Percentiles rank a stretch among this genome's conserved stretches.
phyloP scores from a whole-genome alignment of 1,140 invertebrate species.

The Neuroterus valhalla region DNA sequence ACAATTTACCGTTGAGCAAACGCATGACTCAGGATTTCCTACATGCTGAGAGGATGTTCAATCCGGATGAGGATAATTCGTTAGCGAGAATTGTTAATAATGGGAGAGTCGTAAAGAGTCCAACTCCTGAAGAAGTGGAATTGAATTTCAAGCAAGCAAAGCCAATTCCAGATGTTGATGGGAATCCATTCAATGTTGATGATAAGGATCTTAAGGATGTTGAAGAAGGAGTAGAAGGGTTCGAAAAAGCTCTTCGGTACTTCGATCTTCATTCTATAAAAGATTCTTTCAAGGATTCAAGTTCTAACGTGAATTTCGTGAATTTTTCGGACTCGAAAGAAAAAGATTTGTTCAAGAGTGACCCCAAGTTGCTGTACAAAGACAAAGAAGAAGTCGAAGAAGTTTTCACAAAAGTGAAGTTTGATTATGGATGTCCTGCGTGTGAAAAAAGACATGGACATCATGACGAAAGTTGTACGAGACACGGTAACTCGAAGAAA shows the following conservation, averaged over 20 bases:
- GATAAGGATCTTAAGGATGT: constrained; percentile 26
- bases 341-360: constrained; percentile 34
- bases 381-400: constrained; percentile 64
- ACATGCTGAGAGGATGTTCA: constrained; percentile 60
- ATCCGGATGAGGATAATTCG: constrained; percentile 65
- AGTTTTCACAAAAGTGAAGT: constrained; percentile 62
- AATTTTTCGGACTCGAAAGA: constrained; percentile 51
- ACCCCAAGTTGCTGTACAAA: constrained; percentile 49
- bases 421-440: constrained; percentile 61
- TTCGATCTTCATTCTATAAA: constrained; percentile 55
- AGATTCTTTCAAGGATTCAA: constrained; percentile 41
- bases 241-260: constrained; percentile 58
- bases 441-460: constrained; percentile 58
- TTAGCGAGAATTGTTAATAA: constrained; percentile 68
- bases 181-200: constrained; percentile 18
- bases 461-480: constrained; percentile 53
- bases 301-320: constrained; percentile 49
- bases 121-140: constrained; percentile 60
- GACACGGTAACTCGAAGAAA: constrained; percentile 34
- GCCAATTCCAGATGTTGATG: constrained; percentile 44
- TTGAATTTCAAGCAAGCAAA: constrained; percentile 58
- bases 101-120: constrained; percentile 60
- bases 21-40: constrained; percentile 64
- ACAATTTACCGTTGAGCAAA: constrained; percentile 66
- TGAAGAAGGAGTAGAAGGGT: constrained; percentile 48